A percentile compares a stretch with the other conserved stretches of the same genome.
phyloP scores from a whole-genome alignment of 2,113 vertebrate genomes.

The Psittacara wagleri region DNA sequence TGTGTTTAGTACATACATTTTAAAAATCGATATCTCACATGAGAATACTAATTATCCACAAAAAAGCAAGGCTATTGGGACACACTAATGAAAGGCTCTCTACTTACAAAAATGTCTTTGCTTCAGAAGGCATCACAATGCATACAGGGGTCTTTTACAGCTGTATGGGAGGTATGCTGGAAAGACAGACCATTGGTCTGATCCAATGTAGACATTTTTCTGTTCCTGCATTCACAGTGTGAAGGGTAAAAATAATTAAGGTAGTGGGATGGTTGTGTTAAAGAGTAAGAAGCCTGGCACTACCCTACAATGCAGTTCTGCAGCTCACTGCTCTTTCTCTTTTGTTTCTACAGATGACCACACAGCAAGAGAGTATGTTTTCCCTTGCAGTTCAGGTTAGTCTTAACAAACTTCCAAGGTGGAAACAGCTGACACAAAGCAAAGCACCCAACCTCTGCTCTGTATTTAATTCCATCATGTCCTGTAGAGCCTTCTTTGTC shows the following conservation, averaged over 20 bases:
- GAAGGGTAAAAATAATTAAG: neutral
- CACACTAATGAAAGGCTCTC: neutral
- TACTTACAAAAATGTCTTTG: neutral
- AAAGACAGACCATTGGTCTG: neutral
- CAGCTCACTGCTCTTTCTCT: neutral
- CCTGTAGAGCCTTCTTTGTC: neutral
- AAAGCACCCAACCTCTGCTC: neutral
- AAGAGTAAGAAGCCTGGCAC: neutral
- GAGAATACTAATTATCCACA: neutral
- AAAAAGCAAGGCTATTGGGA: neutral
- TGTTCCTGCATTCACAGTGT: neutral
- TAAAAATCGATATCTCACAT: neutral
- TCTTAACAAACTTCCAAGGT: neutral
- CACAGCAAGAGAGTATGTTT: neutral
- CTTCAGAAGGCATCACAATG: neutral
- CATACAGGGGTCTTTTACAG: neutral
- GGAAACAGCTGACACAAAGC: neutral
- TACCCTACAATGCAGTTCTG: neutral
- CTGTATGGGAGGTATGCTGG: neutral
- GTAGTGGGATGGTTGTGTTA: neutral
- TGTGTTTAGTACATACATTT: neutral
- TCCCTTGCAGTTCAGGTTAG: constrained; percentile 49
- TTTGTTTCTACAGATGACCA: constrained; percentile 18
- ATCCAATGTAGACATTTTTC: neutral
- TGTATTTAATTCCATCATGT: neutral